phyloP scores from a whole-genome alignment of 2,797 vertebrate genomes.

The Myioborus melanocephalus region DNA sequence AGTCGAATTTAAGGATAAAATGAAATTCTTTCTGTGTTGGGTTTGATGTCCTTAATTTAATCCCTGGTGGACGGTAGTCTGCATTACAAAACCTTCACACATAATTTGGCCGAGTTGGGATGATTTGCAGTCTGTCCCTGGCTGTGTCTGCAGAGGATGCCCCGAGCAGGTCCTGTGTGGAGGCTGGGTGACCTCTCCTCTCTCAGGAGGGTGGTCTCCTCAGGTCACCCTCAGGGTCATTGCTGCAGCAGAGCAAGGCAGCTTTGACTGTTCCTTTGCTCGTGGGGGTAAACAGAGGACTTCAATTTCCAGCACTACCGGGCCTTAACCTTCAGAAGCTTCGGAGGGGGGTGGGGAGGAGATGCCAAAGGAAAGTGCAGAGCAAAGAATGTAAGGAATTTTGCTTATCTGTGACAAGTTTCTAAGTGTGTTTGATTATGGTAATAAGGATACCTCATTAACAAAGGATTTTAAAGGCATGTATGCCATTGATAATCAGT shows the following conservation, averaged over 20 bases:
- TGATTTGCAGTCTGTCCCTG: constrained; percentile 45
- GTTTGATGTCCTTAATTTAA: constrained; percentile 68
- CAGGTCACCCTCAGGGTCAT: constrained; percentile 49
- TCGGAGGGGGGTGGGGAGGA: constrained; percentile 30
- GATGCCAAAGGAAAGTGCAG: constrained; percentile 39
- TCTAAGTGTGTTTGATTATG: constrained; percentile 57
- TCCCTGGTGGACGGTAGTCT: constrained; percentile 56
- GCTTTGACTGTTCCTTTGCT: constrained; percentile 29
- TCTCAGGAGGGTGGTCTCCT: constrained; percentile 63
- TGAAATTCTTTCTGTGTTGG: constrained; percentile 10
- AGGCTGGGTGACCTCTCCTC: constrained; percentile 46
- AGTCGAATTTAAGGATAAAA: constrained; percentile 35
- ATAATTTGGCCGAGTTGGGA: constrained; percentile 58
- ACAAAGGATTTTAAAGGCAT: constrained; percentile 55
- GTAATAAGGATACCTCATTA: constrained; percentile 48
- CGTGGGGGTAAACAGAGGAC: constrained; percentile 27
- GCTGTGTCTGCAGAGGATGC: constrained; percentile 14
- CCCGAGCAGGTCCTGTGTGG: constrained; percentile 11
- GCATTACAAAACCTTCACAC: constrained; percentile 67
- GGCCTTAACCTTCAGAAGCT: constrained; percentile 49
- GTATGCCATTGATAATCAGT: constrained; percentile 42
- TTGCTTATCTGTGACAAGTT: constrained; percentile 62
- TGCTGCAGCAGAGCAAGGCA: constrained; percentile 17
- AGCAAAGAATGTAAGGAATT: constrained; percentile 62
- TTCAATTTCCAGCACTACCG: constrained; percentile 20